phyloP scores from a whole-genome alignment of 2,888 invertebrate genomes.

The Scotopteryx bipunctaria region DNA sequence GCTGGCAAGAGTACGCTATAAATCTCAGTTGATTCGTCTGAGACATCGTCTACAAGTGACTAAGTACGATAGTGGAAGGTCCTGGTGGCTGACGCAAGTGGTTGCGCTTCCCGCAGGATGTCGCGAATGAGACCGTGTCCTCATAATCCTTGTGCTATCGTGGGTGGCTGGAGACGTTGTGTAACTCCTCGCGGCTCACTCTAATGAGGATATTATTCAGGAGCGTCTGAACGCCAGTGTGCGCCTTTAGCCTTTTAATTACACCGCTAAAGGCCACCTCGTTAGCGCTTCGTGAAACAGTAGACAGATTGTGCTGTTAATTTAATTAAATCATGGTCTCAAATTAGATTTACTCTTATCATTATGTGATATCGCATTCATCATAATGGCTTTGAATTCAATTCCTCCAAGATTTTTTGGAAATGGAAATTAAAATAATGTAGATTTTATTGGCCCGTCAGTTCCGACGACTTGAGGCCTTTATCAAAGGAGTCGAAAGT shows the following conservation, averaged over 20 bases:
- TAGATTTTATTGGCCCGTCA: slow-evolving; percentile 12
- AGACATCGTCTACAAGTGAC: slow-evolving; percentile 66
- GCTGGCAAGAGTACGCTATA: slow-evolving; percentile 51
- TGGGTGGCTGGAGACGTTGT: slow-evolving; percentile 71
- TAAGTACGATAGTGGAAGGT: slow-evolving; percentile 63
- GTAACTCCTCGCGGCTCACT: slow-evolving; percentile 53
- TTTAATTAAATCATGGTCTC: slow-evolving; percentile 48
- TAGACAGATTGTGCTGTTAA: slow-evolving; percentile 58
- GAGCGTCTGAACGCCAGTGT: slow-evolving; percentile 55
- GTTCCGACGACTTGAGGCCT: slow-evolving; percentile 19
- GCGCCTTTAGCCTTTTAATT: slow-evolving; percentile 62
- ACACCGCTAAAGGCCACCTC: slow-evolving; percentile 56
- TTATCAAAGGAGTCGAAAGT: slow-evolving; percentile 21
- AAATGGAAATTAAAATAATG: slow-evolving; percentile 6
- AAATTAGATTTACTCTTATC: slow-evolving; percentile 44
- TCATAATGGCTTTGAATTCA: slow-evolving; percentile 11
- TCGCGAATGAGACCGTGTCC: slow-evolving; percentile 81
- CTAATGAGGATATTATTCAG: slow-evolving; percentile 78
- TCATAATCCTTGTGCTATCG: slow-evolving; percentile 71
- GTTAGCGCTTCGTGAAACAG: slow-evolving; percentile 56
- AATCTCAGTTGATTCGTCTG: slow-evolving; percentile 68
- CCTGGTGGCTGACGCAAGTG: slow-evolving; percentile 74
- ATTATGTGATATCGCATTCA: slow-evolving; percentile 17
- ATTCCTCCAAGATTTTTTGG: background rate
- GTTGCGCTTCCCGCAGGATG: slow-evolving; percentile 78